Base-by-base conservation (phyloP, 2,888 invertebrate species). In the Scaptomyza tumidula region DNA sequence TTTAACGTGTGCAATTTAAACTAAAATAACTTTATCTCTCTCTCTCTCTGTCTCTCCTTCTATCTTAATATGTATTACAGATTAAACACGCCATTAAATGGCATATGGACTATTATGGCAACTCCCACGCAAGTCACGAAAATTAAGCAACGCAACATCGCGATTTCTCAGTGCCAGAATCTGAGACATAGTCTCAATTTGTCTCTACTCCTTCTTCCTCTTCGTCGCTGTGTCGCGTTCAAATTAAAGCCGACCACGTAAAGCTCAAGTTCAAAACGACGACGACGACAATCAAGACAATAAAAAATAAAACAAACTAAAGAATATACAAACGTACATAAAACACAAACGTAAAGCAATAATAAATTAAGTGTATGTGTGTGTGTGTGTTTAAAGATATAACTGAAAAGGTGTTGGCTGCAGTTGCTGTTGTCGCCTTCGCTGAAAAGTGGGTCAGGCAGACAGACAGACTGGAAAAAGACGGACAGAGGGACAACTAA, bases 71-170 rank as follows among this genome's bases (percentile, higher is more conserved):
- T 63, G 46, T 77, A 86, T 83, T 86, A 83, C 86, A 83, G 83
- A 82, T 82, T 74, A 64, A 85, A 67, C 64, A 71, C 75, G 72
- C 65, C 74, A 76, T 70, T 80, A 78, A 80, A 78, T 87, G 89
- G 77, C 79, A 79, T 78, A 64, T 73, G 75, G 76, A 81, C 73
- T 72, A 77, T 76, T 86, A 80, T 76, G 77, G 86, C 74, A 65
- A 43, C 70, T 75, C 88, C 86, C 77, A 87, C 86, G 81, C 79
- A 77, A 80, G 79, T 85, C 82, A 81, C 78, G 74, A 84, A 76
- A 75, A 74, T 71, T 78, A 66, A 63, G 68, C 67, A 79, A 75
- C 44, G 64, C 72, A 60, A 65, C 52, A 50, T 24, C 35, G 71
- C 67, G 72, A 81, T 79, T 81, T 81, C 70, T 76, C 79, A 79